Evolutionary conservation across 1,140 invertebrate species (phyloP), one percentile per base, ranked within the genome.

Genomic region (Eupeodes corollae): DNA sequence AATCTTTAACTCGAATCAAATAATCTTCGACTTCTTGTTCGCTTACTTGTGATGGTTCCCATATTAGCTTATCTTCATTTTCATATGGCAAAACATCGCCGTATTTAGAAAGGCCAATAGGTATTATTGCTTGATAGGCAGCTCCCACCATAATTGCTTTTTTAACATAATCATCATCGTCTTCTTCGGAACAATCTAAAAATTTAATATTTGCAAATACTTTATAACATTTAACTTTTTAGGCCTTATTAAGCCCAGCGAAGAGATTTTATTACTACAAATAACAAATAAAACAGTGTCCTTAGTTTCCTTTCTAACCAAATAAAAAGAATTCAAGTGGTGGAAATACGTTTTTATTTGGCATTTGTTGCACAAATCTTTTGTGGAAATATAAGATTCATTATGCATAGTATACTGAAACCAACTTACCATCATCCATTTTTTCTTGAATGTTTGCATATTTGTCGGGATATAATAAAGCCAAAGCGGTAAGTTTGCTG

Each of bases 71-170:
- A 65, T 97, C 93, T 69, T 95, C 90, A 74, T 96, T 96, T 73
- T 97, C 91, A 71, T 97, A 96, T 1, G 91, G 91, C 51, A 89
- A 74, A 5, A 86, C 86, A 73, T 94, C 90, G 61, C 90, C 92
- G 72, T 96, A 95, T 60, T 82, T 83, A 59, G 83, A 86, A 5
- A 96, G 71, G 15, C 88, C 91, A 68, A 92, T 89, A 2, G 93
- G 92, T 59, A 98, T 91, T 47, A 79, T 78, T 14, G 92, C 93
- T 73, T 98, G 93, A 67, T 88, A 97, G 61, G 93, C 88, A 55
- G 82, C 82, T 21, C 93, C 93, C 19, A 98, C 91, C 88, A 96
- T 95, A 49, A 97, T 96, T 15, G 88, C 94, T 75, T 77, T 63
- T 6, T 55, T 51, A 12, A 54, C 47, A 52, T 59, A 56, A 52